Evolutionary conservation across 2,113 vertebrate species (phyloP).

Genomic region (Amblyornis subalaris): DNA sequence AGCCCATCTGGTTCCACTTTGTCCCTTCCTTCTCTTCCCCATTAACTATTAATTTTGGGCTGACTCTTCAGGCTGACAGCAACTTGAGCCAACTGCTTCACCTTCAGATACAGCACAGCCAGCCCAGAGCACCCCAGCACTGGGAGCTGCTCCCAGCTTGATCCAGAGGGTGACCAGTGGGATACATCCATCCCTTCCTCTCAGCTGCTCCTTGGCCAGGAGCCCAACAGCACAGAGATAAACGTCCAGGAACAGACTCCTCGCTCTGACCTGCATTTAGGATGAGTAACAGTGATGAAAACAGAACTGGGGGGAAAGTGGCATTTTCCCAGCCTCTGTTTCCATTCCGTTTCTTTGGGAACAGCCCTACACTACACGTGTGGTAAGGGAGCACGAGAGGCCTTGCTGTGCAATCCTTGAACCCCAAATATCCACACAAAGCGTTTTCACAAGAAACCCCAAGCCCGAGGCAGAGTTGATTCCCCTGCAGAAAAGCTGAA

Average conservation of each 20-base stretch:
- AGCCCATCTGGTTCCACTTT: conserved; percentile 59
- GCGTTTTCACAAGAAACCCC: not conserved
- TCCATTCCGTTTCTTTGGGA: not conserved
- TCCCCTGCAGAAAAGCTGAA: not conserved
- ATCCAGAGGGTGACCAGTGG: not conserved
- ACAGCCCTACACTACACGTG: accelerated
- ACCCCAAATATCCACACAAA: not conserved
- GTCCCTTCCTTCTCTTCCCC: conserved; percentile 36
- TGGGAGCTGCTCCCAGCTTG: not conserved
- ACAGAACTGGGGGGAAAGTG: not conserved
- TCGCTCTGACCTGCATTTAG: not conserved
- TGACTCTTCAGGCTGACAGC: conserved; percentile 28
- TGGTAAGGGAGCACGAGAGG: not conserved
- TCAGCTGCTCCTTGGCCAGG: conserved; percentile 3
- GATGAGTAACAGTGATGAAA: not conserved
- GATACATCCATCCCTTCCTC: not conserved
- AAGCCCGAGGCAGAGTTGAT: not conserved
- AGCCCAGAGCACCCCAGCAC: not conserved
- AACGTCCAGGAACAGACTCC: not conserved
- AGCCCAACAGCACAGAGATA: conserved; percentile 12
- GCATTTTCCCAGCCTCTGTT: not conserved
- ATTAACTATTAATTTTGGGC: conserved; percentile 12
- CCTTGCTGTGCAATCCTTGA: not conserved
- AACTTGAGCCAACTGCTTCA: not conserved
- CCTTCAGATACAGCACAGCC: not conserved